Conservation (phyloP, 2,113 vertebrate species). For the Lasiurus borealis region DNA sequence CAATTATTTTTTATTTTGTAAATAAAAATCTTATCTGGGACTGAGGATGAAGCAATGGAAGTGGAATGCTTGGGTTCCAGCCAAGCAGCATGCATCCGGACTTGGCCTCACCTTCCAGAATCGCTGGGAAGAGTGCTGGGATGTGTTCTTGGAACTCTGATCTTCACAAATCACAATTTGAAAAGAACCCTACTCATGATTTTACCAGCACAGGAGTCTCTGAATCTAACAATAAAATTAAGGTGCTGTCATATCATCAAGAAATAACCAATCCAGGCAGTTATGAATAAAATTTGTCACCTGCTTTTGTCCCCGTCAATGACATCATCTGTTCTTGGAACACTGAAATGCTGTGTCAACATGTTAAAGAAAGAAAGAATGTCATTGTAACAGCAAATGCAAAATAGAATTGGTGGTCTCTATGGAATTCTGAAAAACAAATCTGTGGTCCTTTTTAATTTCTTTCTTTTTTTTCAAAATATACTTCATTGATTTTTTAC, state of each 20-base stretch:
- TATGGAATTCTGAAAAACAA: not conserved
- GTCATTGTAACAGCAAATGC: not conserved
- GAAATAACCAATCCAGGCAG: not conserved
- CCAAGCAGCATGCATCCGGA: not conserved
- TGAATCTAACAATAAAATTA: not conserved
- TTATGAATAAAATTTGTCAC: not conserved
- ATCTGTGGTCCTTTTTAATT: not conserved
- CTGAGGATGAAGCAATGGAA: not conserved
- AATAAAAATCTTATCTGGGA: not conserved
- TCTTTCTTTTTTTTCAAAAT: not conserved
- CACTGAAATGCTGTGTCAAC: not conserved
- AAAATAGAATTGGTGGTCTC: not conserved
- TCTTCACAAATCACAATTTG: not conserved
- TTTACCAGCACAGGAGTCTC: not conserved
- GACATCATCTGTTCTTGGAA: not conserved
- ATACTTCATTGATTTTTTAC: too few species aligned
- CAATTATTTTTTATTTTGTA: constrained; percentile 27
- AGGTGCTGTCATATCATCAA: not conserved
- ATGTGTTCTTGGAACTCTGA: not conserved
- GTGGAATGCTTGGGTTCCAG: not conserved
- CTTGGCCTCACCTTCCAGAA: not conserved
- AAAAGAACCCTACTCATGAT: not conserved
- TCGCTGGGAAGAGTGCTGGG: not conserved
- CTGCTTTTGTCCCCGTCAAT: not conserved
- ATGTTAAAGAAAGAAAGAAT: not conserved